Conservation (phyloP, 1,140 invertebrate species). For the Euschistus heros region DNA sequence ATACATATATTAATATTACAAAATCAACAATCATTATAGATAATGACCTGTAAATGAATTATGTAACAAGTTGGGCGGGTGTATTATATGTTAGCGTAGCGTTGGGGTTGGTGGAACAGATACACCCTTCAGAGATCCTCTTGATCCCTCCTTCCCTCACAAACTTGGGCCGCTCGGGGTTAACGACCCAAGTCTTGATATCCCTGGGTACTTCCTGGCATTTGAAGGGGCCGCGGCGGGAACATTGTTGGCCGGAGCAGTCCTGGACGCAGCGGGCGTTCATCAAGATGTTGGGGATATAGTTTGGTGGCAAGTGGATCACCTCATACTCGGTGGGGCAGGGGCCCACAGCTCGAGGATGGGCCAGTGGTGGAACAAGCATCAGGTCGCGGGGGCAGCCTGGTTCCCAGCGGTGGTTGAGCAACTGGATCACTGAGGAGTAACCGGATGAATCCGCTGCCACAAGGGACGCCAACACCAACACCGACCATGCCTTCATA, state of each 20-base stretch:
- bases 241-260: background rate
- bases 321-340: background rate
- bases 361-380: background rate
- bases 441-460: background rate
- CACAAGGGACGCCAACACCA: background rate
- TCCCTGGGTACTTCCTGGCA: background rate
- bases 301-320: background rate
- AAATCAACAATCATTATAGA: too few species aligned
- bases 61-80: background rate
- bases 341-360: background rate
- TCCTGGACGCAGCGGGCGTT: slow-evolving; percentile 2
- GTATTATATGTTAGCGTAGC: background rate
- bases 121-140: background rate
- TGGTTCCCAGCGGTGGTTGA: slow-evolving; percentile 7
- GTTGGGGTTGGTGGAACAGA: background rate
- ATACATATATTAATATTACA: too few species aligned
- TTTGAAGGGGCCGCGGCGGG: background rate
- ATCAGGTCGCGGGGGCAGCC: background rate
- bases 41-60: background rate
- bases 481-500: background rate
- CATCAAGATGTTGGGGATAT: background rate
- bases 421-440: background rate
- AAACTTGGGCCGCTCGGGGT: background rate
- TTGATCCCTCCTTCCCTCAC: background rate
- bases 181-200: background rate